Conservation (phyloP, 2,113 vertebrate species). For the Lamprologus speciosus region DNA sequence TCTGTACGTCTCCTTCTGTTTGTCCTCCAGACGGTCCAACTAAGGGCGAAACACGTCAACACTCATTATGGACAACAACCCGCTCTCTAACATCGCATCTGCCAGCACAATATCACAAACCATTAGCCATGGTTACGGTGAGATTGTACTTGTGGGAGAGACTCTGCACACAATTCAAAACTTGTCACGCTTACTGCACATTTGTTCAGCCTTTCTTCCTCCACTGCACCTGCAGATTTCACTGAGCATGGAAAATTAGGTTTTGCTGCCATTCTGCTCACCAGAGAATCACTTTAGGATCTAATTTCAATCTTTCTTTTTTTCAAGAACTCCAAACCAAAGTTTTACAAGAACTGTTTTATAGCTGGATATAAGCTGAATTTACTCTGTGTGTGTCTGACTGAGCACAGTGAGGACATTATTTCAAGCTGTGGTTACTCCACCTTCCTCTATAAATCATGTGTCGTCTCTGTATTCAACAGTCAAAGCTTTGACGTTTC, state of each 20-base stretch:
- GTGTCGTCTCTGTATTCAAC: neutral
- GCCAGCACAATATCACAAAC: neutral
- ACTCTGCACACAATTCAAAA: neutral
- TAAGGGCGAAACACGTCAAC: constrained; percentile 32
- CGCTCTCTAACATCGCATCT: neutral
- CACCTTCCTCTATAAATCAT: neutral
- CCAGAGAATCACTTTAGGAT: neutral
- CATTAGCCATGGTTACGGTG: neutral
- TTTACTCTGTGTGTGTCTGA: neutral
- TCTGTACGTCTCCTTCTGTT: constrained; percentile 91
- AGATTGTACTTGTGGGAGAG: neutral
- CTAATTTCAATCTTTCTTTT: neutral
- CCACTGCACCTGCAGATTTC: neutral
- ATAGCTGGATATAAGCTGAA: neutral
- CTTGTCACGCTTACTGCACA: neutral
- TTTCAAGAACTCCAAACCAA: neutral
- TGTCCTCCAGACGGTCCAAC: constrained; percentile 92
- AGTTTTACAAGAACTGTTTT: neutral
- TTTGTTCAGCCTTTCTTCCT: neutral
- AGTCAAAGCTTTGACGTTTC: neutral
- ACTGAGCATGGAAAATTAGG: neutral
- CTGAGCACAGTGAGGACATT: neutral
- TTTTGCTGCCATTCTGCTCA: neutral
- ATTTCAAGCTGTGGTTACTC: neutral
- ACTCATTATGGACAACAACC: neutral